Base-by-base conservation (phyloP, 2,797 vertebrate genomes). In the Bovichtus diacanthus region DNA sequence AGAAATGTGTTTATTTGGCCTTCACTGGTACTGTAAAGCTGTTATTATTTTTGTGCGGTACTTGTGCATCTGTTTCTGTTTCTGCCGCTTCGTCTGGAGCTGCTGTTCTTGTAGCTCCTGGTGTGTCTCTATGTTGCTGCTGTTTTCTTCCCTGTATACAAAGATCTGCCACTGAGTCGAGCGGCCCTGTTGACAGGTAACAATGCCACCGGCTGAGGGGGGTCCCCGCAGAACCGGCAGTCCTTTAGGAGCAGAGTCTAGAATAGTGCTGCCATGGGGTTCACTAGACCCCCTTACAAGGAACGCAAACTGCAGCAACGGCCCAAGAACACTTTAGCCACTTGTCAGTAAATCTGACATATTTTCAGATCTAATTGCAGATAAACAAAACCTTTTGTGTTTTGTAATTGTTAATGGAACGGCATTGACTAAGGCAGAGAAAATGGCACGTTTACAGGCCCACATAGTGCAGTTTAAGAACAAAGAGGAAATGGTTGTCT, bases 161-260 rank as follows among this genome's bases (percentile, higher is more conserved):
- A 93, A 90, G 90, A 86, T 86, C 83, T 87, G 89, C 76, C 83
- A 83, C 81, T 85, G 88, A 86, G 86, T 84, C 73, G 61, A 80
- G 79, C 67, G 19, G 79, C 79, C 86, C 88, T 12, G 86, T 88
- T 93, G 91, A 94, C 91, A 93, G 93, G 79, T 92, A 91, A 94
- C 93, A 93, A 90, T 88, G 85, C 81, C 85, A 84, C 76, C 60
- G 84, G 79, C 86, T 73, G 83, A 83, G 82, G 90, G 86, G 80
- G 88, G 91, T 88, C 87, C 81, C 74, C n/a, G 4, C 90, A 84
- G 84, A 90, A 76, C 73, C 78, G 61, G 73, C 82, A 81, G 87
- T 89, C 88, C 86, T 91, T 88, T 50, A 90, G 90, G 87, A 90
- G 72, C 78, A 54, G 44, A 70, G 85, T 79, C 82, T 73, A 83